These are phyloP conservation scores for Gryon sp. DNA, from an alignment of 1,140 invertebrate species.

Conservation along the genomic window DNA sequence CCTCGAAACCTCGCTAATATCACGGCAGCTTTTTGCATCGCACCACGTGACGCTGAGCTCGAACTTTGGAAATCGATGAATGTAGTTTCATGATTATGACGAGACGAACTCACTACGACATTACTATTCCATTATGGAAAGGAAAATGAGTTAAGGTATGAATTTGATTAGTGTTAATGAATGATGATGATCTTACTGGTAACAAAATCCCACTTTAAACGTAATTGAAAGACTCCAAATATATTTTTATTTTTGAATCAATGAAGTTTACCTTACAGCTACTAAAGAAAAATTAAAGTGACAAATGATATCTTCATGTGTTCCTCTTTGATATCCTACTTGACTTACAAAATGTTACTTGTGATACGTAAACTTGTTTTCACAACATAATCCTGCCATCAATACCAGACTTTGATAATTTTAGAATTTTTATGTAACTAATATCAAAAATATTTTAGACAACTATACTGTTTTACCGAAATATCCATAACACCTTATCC, in stretches of 20 bases:
- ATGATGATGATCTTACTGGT: constrained; percentile 39
- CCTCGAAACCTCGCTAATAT: constrained; percentile 56
- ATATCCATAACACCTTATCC: no score
- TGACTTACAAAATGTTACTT: no score
- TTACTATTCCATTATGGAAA: constrained; percentile 57
- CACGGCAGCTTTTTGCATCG: constrained; percentile 67
- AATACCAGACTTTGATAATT: no score
- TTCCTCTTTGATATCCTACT: no score
- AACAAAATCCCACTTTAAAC: constrained; percentile 15
- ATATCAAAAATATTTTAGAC: no score
- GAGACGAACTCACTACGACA: constrained; percentile 65
- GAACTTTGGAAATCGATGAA: constrained; percentile 59
- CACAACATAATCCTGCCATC: no score
- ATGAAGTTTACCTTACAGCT: no score
- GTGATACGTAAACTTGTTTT: no score
- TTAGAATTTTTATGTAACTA: no score
- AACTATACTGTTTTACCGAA: no score
- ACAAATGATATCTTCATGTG: no score
- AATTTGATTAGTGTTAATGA: constrained; percentile 43
- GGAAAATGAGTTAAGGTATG: constrained; percentile 73
- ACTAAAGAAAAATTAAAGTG: no score
- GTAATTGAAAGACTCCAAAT: not conserved
- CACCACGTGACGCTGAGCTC: constrained; percentile 44
- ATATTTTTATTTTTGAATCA: not conserved
- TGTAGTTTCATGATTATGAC: constrained; percentile 67